Conservation (phyloP, 2,113 vertebrate genomes). For the Scatophagus argus region DNA sequence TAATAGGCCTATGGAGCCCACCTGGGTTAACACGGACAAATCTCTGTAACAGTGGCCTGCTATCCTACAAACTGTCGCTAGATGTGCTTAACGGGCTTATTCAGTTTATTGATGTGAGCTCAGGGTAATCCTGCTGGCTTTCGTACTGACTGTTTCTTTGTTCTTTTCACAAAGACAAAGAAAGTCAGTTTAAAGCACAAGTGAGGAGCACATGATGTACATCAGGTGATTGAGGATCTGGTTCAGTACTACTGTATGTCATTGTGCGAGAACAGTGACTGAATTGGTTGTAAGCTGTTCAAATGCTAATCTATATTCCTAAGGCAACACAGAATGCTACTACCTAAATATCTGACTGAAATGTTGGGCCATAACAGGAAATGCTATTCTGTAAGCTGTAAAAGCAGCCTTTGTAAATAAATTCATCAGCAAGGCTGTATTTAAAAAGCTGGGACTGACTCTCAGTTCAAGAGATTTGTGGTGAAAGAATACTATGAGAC, state of each 20-base stretch:
- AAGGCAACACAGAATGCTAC: conserved; percentile 8
- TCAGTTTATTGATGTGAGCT: conserved; percentile 31
- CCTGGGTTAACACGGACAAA: neutral
- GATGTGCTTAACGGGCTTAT: conserved; percentile 57
- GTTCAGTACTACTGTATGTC: conserved; percentile 49
- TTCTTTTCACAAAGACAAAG: conserved; percentile 65
- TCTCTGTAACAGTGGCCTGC: conserved; percentile 9
- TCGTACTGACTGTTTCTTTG: conserved; percentile 52
- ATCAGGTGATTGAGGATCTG: conserved; percentile 63
- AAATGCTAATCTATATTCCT: conserved; percentile 47
- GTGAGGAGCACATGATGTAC: conserved; percentile 60
- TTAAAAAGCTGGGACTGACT: conserved; percentile 1
- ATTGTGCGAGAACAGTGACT: conserved; percentile 37
- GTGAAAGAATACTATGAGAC: neutral
- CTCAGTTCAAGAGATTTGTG: neutral
- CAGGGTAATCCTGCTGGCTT: conserved; percentile 57
- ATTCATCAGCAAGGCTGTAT: neutral
- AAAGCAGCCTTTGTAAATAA: neutral
- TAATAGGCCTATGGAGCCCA: neutral
- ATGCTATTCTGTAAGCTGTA: neutral
- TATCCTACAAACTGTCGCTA: conserved; percentile 3
- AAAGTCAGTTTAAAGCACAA: conserved; percentile 63
- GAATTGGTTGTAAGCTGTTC: conserved; percentile 16
- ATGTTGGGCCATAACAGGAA: neutral
- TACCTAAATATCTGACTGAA: neutral